A percentile compares a stretch with the other conserved stretches of the same genome.
These are phyloP conservation scores for Oikopleura vanhoeffeni DNA, from an alignment of 23 tunicate genomes.

Conservation along the genomic window DNA sequence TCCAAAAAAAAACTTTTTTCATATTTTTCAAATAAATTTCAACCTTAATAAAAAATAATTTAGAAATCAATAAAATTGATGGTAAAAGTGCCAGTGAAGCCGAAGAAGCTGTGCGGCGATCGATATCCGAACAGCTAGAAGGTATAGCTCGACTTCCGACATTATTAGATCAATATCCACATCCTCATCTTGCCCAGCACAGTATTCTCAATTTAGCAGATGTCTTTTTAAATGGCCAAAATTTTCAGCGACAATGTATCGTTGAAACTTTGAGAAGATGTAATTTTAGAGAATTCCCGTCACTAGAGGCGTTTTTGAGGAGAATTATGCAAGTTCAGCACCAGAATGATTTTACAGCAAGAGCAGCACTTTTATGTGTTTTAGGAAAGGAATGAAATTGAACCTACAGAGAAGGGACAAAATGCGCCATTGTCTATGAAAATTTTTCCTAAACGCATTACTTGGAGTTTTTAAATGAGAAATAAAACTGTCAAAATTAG, in stretches of 20 bases:
- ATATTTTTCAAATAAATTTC: too few relatives aligned
- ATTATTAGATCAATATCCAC: neutral
- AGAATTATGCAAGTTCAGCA: neutral
- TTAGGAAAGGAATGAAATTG: too few relatives aligned
- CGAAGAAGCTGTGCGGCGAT: neutral
- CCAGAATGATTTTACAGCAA: neutral
- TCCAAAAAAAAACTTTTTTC: too few relatives aligned
- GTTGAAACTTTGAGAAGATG: neutral
- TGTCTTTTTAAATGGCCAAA: neutral
- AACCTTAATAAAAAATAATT: too few relatives aligned
- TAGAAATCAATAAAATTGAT: neutral
- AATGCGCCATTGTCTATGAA: too few relatives aligned
- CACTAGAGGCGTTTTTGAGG: neutral
- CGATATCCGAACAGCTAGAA: constrained; percentile 9
- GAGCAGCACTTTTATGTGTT: neutral
- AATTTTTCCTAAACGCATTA: too few relatives aligned
- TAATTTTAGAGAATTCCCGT: neutral
- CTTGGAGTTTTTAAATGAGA: too few relatives aligned
- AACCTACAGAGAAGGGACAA: too few relatives aligned
- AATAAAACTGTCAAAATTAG: too few relatives aligned
- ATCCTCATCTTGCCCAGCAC: neutral
- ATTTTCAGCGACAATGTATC: constrained; percentile 4
- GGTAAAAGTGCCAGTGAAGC: neutral
- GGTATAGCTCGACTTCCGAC: neutral
- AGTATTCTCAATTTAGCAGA: neutral